phyloP scores from a whole-genome alignment of 2,113 vertebrate species.

The Pygoscelis antarcticus region DNA sequence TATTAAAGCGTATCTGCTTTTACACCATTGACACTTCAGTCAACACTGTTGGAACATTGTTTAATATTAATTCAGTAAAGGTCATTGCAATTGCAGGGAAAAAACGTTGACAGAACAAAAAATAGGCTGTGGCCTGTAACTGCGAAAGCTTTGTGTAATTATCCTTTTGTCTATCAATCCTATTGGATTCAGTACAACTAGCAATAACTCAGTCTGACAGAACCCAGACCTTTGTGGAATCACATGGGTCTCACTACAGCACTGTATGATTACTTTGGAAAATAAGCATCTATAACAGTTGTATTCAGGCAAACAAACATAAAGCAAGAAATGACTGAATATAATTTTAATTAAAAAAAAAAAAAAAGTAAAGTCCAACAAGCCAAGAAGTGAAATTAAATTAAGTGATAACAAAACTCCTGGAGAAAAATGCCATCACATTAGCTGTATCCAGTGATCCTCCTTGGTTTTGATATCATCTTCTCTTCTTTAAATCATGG shows the following conservation, averaged over 20 bases:
- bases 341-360: not conserved
- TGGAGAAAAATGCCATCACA: not conserved
- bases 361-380: not conserved
- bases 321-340: not conserved
- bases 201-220: not conserved
- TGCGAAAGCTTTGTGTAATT: not conserved
- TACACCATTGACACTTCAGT: not conserved
- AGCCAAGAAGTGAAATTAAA: not conserved
- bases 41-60: not conserved
- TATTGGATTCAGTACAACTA: not conserved
- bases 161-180: not conserved
- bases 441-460: not conserved
- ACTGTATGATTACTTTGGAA: not conserved
- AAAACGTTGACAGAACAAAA: not conserved
- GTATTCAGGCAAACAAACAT: not conserved
- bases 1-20: not conserved
- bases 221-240: not conserved
- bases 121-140: not conserved
- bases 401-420: not conserved
- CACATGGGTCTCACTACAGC: not conserved
- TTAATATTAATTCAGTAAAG: not conserved
- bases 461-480: not conserved
- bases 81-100: not conserved
- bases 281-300: not conserved
- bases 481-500: not conserved